Evolutionary conservation across 2,888 invertebrate species (phyloP).

Genomic region (Cerceris ruficornis): DNA sequence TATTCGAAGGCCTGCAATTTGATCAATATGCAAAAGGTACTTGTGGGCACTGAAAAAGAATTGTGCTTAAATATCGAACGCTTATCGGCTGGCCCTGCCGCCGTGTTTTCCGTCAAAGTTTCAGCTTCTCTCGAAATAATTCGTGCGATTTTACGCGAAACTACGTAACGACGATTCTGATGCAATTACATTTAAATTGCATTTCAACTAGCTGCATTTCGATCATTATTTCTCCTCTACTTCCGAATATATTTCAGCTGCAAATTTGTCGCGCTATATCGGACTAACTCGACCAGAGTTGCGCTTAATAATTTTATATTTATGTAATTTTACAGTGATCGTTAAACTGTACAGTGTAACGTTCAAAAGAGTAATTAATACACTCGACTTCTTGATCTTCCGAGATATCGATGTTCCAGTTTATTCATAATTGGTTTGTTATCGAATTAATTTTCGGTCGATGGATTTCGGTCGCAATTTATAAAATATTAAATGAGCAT

Average conservation of each 20-base stretch:
- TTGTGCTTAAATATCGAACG: conserved; percentile 31
- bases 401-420: too few relatives aligned
- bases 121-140: not conserved
- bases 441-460: too few relatives aligned
- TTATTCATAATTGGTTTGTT: too few relatives aligned
- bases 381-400: too few relatives aligned
- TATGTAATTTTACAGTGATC: not conserved
- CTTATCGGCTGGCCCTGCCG: not conserved
- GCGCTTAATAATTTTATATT: not conserved
- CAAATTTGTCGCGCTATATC: not conserved
- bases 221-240: not conserved
- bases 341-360: too few relatives aligned
- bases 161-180: not conserved
- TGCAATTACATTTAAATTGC: not conserved
- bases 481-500: not conserved
- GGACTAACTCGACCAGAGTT: not conserved
- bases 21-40: conserved; percentile 39
- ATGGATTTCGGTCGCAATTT: too few relatives aligned
- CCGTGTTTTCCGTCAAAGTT: not conserved
- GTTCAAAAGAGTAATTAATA: too few relatives aligned
- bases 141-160: not conserved
- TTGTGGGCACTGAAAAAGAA: conserved; percentile 28
- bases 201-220: not conserved
- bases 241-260: not conserved
- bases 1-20: conserved; percentile 25